Percentiles rank a stretch among this genome's conserved stretches.
Evolutionary conservation across 2,888 invertebrate species (phyloP).

Genomic region (Helicoverpa assulta): DNA sequence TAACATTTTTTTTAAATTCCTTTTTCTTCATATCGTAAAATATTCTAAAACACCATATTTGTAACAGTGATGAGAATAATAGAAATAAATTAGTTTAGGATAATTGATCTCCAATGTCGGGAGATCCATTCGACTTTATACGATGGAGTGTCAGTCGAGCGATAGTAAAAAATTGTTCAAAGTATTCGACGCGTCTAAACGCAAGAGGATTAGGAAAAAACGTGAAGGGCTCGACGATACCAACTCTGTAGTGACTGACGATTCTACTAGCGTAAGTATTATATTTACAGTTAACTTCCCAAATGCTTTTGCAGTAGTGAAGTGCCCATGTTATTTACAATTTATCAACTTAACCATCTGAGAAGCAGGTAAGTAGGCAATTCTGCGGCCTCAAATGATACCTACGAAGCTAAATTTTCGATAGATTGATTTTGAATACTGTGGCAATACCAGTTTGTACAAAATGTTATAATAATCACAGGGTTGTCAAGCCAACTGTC

Average conservation of each 20-base stretch:
- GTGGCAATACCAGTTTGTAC: too few relatives aligned
- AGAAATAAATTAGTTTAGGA: constrained; percentile 68
- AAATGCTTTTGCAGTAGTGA: too few relatives aligned
- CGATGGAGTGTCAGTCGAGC: constrained; percentile 84
- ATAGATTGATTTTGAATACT: too few relatives aligned
- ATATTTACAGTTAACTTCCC: neutral
- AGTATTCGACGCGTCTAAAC: constrained; percentile 83
- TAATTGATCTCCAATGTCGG: constrained; percentile 72
- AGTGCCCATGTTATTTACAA: too few relatives aligned
- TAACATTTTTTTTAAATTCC: constrained; percentile 71
- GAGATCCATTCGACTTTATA: constrained; percentile 72
- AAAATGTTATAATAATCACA: constrained; percentile 41
- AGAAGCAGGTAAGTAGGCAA: too few relatives aligned
- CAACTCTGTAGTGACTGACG: constrained; percentile 78
- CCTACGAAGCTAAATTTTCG: too few relatives aligned
- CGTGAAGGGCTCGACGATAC: constrained; percentile 75
- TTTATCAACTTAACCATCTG: too few relatives aligned
- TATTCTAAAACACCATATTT: constrained; percentile 57
- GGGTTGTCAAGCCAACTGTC: constrained; percentile 69
- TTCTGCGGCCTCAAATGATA: too few relatives aligned
- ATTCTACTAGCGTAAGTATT: constrained; percentile 82
- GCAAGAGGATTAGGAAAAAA: constrained; percentile 77
- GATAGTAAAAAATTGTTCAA: constrained; percentile 86
- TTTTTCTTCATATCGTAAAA: constrained; percentile 65
- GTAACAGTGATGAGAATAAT: constrained; percentile 68